A percentile compares a stretch with the other conserved stretches of the same genome.
phyloP scores from a whole-genome alignment of 2,113 vertebrate genomes.

The Pluvianellus socialis region DNA sequence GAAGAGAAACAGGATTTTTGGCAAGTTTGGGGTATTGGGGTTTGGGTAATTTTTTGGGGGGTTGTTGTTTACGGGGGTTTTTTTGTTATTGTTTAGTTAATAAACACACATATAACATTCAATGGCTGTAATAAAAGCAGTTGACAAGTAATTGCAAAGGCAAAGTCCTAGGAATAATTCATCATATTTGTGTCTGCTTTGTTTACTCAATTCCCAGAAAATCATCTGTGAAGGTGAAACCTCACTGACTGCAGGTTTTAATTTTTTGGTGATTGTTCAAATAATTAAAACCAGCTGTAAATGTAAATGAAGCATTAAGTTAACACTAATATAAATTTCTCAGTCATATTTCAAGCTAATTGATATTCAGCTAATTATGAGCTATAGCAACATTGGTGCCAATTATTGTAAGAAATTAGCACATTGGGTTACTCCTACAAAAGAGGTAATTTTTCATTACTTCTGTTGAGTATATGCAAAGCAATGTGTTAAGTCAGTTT shows the following conservation, averaged over 20 bases:
- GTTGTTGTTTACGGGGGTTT: not conserved
- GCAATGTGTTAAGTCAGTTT: not conserved
- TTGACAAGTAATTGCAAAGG: not conserved
- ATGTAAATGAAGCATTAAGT: not conserved
- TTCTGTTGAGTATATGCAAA: not conserved
- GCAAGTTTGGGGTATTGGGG: fast-evolving
- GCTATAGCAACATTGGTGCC: not conserved
- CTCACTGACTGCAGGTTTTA: not conserved
- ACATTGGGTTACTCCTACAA: not conserved
- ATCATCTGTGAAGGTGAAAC: not conserved
- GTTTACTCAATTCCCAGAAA: not conserved
- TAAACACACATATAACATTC: not conserved
- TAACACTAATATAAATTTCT: slow-evolving; percentile 23
- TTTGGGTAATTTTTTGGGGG: not conserved
- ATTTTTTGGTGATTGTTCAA: not conserved
- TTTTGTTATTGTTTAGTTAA: not conserved
- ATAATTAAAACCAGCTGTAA: slow-evolving; percentile 11
- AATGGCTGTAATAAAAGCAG: not conserved
- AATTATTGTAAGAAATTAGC: slow-evolving; percentile 28
- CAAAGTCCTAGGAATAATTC: not conserved
- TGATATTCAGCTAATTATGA: slow-evolving; percentile 16
- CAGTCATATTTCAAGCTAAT: not conserved
- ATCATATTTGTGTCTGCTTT: not conserved
- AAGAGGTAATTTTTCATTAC: not conserved
- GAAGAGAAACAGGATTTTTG: fast-evolving